Base-by-base conservation (phyloP, 2,888 invertebrate genomes). In the Encarsia formosa region DNA sequence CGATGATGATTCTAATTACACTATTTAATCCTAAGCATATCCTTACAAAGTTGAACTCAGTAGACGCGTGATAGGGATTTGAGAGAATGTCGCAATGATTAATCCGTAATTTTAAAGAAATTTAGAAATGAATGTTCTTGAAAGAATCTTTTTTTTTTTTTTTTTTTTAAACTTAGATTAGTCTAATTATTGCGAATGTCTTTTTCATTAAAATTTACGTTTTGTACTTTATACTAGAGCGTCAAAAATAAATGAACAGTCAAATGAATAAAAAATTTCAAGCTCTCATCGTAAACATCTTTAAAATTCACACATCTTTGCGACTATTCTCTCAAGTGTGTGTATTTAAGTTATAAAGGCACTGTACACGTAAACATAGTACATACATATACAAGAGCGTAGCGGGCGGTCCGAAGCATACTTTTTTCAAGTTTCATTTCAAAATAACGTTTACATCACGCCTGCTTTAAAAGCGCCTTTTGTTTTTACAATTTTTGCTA, bases 341-440 rank as follows among this genome's bases (percentile, higher is more conserved):
- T 44, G 29, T 48, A 43, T 56, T 62, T 60, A 66, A 65, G 65
- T 62, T 70, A 69, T 60, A 69, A 73, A 73, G 72, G 72, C 72
- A 73, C 72, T 73, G 70, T 71, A 70, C 70, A 71, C 63, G 65
- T 68, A 68, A 68, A 67, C 63, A 64, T 65, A 63, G 60, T 58
- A 59, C 49, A 61, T 57, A 59, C 59, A 59, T 48, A 53, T 49
- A 57, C 32, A 53, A 65, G 63, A 63, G 61, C 66, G 65, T 62
- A 63, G 58, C 52, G 54, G 62, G 60, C 59, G 59, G 56, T 62
- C 60, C 60, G 53, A 60, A 63, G 57, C 59, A 59, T 59, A 52
- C 42, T 29, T 51, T 45, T 15, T n/a, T 56, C 49, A n/a, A 40
- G 20, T 44, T 41, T 26, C 31, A 44, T 40, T 45, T 34, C 32